A percentile compares a stretch with the other conserved stretches of the same genome.
Evolutionary conservation across 1,140 invertebrate genomes (phyloP).

Genomic region (Tetragonula clypearis): DNA sequence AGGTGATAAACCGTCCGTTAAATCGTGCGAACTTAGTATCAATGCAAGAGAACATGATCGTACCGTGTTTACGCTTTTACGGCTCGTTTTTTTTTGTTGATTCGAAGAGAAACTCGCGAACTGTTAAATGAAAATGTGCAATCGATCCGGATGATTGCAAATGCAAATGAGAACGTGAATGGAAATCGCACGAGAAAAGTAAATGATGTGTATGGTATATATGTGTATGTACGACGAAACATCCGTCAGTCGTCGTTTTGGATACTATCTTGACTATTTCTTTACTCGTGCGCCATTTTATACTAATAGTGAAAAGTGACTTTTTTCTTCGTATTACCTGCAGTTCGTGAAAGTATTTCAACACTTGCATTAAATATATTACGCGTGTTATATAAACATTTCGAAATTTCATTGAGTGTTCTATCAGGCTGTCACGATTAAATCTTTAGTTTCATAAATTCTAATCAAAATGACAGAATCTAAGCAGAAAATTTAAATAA

Average conservation of each 20-base stretch:
- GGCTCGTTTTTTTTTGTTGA: no score
- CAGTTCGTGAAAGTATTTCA: no score
- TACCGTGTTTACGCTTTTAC: conserved; percentile 46
- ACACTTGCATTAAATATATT: no score
- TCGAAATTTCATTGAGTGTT: no score
- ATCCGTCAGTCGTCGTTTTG: neutral
- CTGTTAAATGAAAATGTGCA: neutral
- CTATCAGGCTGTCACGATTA: no score
- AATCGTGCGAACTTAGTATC: conserved; percentile 73
- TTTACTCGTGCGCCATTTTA: neutral
- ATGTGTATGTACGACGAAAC: neutral
- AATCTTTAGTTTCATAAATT: no score
- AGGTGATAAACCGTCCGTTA: conserved; percentile 66
- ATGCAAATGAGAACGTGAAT: neutral
- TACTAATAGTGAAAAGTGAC: neutral
- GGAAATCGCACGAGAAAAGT: neutral
- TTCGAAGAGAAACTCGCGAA: no score
- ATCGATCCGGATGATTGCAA: neutral
- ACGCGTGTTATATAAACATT: no score
- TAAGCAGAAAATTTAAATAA: no score
- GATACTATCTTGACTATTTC: neutral
- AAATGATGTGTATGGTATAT: neutral
- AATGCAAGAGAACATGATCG: conserved; percentile 68
- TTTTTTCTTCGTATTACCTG: neutral
- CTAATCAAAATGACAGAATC: no score